Base-by-base conservation (phyloP, 30 jellyfish, hydroid and myxozoan genomes). In the Aurelia sp. region DNA sequence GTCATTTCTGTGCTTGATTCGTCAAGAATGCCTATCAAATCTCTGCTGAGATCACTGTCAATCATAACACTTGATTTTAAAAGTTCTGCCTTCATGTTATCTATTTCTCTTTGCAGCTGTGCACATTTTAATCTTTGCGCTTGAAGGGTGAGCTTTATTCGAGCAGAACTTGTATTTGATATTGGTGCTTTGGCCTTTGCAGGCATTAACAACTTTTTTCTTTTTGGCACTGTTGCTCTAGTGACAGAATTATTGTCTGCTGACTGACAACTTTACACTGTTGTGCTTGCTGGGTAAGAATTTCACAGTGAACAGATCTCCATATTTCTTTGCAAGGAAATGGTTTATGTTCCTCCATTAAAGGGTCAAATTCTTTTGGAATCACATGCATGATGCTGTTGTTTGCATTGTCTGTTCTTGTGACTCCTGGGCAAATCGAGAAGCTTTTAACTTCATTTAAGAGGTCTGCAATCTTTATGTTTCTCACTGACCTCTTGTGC, bases 101-200 rank as follows among this genome's bases (percentile, higher is more conserved):
- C 13, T 1, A 69, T 17, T 61, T 63, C 27, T 16, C 22, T 5
- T 24, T 75, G 59, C 27, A 73, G 40, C 47, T 60, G 75, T 4
- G 24, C 21, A 63, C 90, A 73, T 62, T 52, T 85, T 12, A 75
- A 24, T 44, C 95, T 61, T 35, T 84, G 67, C 0, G 47, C 80
- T 58, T 69, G 93, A 3, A 84, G 22, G 4, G 87, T 70, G 9
- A 71, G 58, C 88, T 59, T 84, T n/a, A 84, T 21, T 3, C 81
- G 67, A 1, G 6, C 5, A 18, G 88, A 51, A 20, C 2, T 1
- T 2, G 81, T 48, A 1, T 4, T 4, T 3, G 82, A 50, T 13
- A 84, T 51, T 53, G 88, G 93, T 27, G 93, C 93, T 58, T 53
- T 84, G 22, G 16, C 17, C n/a, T 84, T 71, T 8, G 80, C 81